Percentiles rank a stretch among this genome's conserved stretches.
These are phyloP conservation scores for Ctena decussata DNA, from an alignment of 2,888 invertebrate species.

Conservation along the genomic window DNA sequence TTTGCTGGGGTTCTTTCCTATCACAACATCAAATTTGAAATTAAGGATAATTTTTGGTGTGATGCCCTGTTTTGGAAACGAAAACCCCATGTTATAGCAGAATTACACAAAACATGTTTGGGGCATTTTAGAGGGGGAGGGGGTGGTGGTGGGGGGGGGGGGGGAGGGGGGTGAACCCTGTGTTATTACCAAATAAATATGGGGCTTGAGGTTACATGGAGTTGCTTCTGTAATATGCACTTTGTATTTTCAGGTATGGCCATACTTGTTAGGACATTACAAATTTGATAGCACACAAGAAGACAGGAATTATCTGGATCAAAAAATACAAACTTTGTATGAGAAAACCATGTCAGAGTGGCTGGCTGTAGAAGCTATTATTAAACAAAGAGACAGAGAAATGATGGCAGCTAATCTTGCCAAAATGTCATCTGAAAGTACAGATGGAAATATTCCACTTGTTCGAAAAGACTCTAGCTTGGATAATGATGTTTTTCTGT, in stretches of 20 bases:
- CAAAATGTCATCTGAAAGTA: slow-evolving; percentile 92
- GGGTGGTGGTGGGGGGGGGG: no score
- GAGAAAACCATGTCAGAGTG: slow-evolving; percentile 98
- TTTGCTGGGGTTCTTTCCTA: no score
- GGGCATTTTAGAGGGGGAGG: no score
- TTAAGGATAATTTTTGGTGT: no score
- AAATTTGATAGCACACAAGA: slow-evolving; percentile 90
- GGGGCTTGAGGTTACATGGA: no score
- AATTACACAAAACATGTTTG: no score
- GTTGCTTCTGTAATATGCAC: no score
- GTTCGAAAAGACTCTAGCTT: slow-evolving; percentile 87
- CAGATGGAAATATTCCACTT: slow-evolving; percentile 84
- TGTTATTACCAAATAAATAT: no score
- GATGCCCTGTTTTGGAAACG: no score
- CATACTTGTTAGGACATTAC: slow-evolving; percentile 95
- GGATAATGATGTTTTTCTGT: slow-evolving; percentile 88
- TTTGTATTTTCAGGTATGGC: slow-evolving; percentile 91
- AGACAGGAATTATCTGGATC: slow-evolving; percentile 81
- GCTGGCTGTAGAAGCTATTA: slow-evolving; percentile 97
- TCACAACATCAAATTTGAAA: no score
- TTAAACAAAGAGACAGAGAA: slow-evolving; percentile 88
- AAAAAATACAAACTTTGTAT: slow-evolving; percentile 90
- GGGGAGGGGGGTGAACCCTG: no score
- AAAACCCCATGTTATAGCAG: no score
- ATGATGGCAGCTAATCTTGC: slow-evolving; percentile 95